phyloP scores from a whole-genome alignment of 2,797 vertebrate genomes.

The Clamator glandarius region DNA sequence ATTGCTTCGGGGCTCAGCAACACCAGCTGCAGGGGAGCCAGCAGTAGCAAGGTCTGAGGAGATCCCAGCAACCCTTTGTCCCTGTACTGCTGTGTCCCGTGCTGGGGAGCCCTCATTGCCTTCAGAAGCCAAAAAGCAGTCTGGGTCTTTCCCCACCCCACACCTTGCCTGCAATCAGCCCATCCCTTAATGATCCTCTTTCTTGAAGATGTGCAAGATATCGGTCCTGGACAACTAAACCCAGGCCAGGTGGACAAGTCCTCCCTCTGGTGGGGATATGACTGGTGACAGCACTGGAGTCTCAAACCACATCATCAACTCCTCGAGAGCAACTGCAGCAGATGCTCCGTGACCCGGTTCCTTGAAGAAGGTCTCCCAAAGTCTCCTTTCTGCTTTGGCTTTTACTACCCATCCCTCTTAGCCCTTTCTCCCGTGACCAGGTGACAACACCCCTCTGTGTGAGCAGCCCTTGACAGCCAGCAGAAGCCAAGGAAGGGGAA shows the following conservation, averaged over 20 bases:
- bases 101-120: neutral
- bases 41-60: neutral
- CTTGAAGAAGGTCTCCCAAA: neutral
- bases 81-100: neutral
- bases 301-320: neutral
- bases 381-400: neutral
- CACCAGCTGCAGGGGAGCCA: rapidly evolving
- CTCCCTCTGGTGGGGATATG: neutral
- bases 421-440: neutral
- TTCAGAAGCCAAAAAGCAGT: neutral
- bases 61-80: neutral
- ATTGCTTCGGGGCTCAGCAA: neutral
- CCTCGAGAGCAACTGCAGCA: neutral
- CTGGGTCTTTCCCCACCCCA: neutral
- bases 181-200: neutral
- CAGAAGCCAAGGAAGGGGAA: neutral
- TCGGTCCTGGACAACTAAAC: neutral
- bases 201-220: neutral
- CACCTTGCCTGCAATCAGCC: neutral
- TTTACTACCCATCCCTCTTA: neutral
- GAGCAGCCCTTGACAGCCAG: neutral
- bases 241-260: neutral
- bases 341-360: neutral
- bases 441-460: rapidly evolving
- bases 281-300: neutral